Evolutionary conservation across 1,140 invertebrate species (phyloP), one percentile per base, ranked within the genome.

Genomic region (Lepidurus packardi): DNA sequence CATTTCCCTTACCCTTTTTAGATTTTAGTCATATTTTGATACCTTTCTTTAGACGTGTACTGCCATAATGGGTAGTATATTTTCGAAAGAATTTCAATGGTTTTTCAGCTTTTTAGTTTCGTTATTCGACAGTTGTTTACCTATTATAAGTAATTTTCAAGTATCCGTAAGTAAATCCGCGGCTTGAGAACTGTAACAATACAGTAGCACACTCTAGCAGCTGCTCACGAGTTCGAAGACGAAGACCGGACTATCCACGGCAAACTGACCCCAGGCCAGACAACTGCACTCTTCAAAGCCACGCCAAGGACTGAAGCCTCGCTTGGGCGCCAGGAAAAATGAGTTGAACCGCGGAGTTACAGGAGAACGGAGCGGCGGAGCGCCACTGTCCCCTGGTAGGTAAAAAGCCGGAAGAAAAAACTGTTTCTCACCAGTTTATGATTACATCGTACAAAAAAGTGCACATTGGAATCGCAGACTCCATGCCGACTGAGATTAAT

Each of bases 81-180:
- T 34, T 34, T 34, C 3, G 34, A 34, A 34, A 34, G 2, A 34
- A 34, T 34, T 34, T 34, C 34, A 34, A 34, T 34, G 2, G 34
- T 34, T 34, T 34, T 34, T 34, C 34, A 34, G 3, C 34, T 34
- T 34, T 0, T 34, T 34, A 4, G 3, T 34, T 34, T 34, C 3
- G 34, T 34, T 4, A 4, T 34, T 34, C 34, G 34, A 34, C 3
- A 34, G 34, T 34, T 34, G 3, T 34, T 34, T 34, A 34, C 34
- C 34, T 65, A 4, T 65, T 65, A 13, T 21, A 21, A 65, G 53
- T 65, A 65, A 65, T 65, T 11, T 16, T 4, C 3, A 4, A 34
- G n/a, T 65, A 65, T 65, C 53, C 53, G 53, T 65, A 65, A 65
- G 21, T 65, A 65, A 65, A 65, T 65, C 53, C 53, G 53, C 8